Base-by-base conservation (phyloP, 2,888 invertebrate species). In the Therioaphis trifolii region DNA sequence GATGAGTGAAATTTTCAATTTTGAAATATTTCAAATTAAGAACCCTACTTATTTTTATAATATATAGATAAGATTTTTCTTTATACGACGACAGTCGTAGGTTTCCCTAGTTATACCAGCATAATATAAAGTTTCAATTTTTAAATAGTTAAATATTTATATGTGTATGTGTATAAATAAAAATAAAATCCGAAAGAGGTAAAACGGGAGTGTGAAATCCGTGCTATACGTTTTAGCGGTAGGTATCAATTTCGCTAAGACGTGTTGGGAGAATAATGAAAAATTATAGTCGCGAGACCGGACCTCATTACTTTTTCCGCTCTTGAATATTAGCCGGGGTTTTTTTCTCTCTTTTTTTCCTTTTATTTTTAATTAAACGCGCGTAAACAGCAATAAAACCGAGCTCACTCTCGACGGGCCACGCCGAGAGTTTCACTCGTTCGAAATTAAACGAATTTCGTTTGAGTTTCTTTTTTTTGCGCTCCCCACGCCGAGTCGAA, bases 101-200 rank as follows among this genome's bases (percentile, higher is more conserved):
- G n/a, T n/a, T n/a, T n/a, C n/a, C n/a, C n/a, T n/a, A n/a, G n/a
- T n/a, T n/a, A n/a, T n/a, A n/a, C n/a, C n/a, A n/a, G n/a, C n/a
- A n/a, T n/a, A n/a, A n/a, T n/a, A n/a, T n/a, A n/a, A n/a, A n/a
- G n/a, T n/a, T n/a, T n/a, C n/a, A n/a, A n/a, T n/a, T n/a, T n/a
- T n/a, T n/a, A n/a, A n/a, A n/a, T n/a, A n/a, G n/a, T n/a, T n/a
- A n/a, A n/a, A n/a, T n/a, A n/a, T n/a, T n/a, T n/a, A n/a, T n/a
- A n/a, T n/a, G n/a, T n/a, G n/a, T 72, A 72, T 43, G 15, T 43
- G 43, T 43, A 69, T 24, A 15, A 69, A 43, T 21, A 69, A 69
- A 43, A 21, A 69, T 40, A 69, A 69, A 11, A 40, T 5, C 21
- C 4, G 7, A 35, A 7, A 35, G 35, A n/a, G 21, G 68, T 18